These are phyloP conservation scores for Autographa pulchrina DNA, from an alignment of 2,888 invertebrate genomes.

Conservation along the genomic window DNA sequence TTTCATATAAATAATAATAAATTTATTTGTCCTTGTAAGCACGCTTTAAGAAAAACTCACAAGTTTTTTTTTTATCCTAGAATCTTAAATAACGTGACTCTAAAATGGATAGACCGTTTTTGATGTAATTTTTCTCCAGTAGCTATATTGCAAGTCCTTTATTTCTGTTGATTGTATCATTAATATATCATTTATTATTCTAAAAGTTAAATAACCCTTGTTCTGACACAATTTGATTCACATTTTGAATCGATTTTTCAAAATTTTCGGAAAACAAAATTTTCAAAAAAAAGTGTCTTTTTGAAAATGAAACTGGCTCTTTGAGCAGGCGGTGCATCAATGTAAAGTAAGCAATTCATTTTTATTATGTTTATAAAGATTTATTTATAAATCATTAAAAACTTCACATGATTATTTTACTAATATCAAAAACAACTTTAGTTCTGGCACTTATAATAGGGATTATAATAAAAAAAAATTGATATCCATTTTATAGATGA, in stretches of 20 bases:
- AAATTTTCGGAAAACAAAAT: neutral
- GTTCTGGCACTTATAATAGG: neutral
- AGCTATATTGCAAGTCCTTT: too few relatives aligned
- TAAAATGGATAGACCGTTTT: too few relatives aligned
- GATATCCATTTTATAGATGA: too few relatives aligned
- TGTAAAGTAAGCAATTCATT: slow-evolving; percentile 76
- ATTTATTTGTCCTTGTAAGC: too few relatives aligned
- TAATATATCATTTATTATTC: too few relatives aligned
- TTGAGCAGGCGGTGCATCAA: slow-evolving; percentile 62
- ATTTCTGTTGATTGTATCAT: too few relatives aligned
- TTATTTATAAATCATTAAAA: neutral
- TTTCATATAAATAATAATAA: too few relatives aligned
- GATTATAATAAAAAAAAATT: too few relatives aligned
- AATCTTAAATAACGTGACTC: too few relatives aligned
- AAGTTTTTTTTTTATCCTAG: too few relatives aligned
- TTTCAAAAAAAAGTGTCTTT: slow-evolving; percentile 53
- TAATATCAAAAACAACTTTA: neutral
- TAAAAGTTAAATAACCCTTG: neutral
- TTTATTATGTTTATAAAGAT: slow-evolving; percentile 64
- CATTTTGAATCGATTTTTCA: neutral
- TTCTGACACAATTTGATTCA: neutral
- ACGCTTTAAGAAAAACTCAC: too few relatives aligned
- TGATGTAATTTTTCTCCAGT: too few relatives aligned
- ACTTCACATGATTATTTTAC: neutral
- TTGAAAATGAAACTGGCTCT: slow-evolving; percentile 79